Conservation (phyloP, 2,113 vertebrate species). For the Eretmochelys imbricata region DNA sequence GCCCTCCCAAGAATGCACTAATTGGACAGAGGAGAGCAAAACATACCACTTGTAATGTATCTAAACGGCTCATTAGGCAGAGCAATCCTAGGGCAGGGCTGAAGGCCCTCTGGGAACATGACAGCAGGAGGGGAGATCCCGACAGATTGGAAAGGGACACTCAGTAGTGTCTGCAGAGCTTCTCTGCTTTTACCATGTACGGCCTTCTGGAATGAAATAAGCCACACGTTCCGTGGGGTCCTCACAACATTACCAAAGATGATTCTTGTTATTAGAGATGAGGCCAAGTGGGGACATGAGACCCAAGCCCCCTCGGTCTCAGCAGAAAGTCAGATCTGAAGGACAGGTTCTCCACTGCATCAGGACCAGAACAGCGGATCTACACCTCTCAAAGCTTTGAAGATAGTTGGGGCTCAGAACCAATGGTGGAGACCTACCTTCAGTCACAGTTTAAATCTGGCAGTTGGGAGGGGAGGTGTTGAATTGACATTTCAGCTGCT, state of each 20-base stretch:
- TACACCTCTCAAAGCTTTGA: neutral
- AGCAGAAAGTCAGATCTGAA: neutral
- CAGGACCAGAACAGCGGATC: neutral
- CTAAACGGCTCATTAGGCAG: slow-evolving; percentile 73
- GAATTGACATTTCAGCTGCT: slow-evolving; percentile 67
- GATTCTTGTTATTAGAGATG: neutral
- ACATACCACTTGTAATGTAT: slow-evolving; percentile 70
- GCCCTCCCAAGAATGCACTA: slow-evolving; percentile 73
- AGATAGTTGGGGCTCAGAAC: neutral
- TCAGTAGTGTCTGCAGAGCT: neutral
- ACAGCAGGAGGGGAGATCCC: slow-evolving; percentile 22
- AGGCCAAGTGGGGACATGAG: neutral
- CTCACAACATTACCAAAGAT: neutral
- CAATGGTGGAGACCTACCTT: neutral
- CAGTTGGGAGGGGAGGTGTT: slow-evolving; percentile 63
- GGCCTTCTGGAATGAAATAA: neutral
- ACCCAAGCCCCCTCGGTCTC: neutral
- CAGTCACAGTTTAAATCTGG: slow-evolving; percentile 11
- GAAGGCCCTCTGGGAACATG: slow-evolving; percentile 65
- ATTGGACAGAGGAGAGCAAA: slow-evolving; percentile 72
- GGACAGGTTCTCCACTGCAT: neutral
- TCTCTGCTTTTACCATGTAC: neutral
- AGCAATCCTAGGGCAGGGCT: slow-evolving; percentile 37
- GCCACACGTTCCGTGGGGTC: neutral
- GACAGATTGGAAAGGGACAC: slow-evolving; percentile 9